phyloP scores from a whole-genome alignment of 2,888 invertebrate species.

The Tuberolachnus salignus region DNA sequence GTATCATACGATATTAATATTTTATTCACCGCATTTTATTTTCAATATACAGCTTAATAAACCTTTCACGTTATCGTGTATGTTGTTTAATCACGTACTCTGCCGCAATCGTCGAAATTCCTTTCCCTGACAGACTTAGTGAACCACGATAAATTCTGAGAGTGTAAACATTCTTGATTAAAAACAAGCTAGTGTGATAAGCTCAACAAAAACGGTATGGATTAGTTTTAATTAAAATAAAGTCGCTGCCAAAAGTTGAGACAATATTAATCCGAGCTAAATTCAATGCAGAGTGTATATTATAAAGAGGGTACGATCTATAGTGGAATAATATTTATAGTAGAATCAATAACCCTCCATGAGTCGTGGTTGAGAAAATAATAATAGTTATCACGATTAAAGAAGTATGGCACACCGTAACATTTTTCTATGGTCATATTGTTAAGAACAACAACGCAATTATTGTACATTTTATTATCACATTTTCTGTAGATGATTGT shows the following conservation, averaged over 20 bases:
- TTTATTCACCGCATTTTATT: not conserved
- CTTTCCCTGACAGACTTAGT: not conserved
- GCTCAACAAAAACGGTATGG: conserved; percentile 31
- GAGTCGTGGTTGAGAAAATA: too few relatives aligned
- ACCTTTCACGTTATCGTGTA: not conserved
- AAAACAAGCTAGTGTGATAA: conserved; percentile 40
- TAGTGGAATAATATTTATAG: not conserved
- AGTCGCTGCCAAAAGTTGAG: conserved; percentile 41
- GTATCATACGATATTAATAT: not conserved
- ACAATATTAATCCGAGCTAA: conserved; percentile 28
- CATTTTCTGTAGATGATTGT: too few relatives aligned
- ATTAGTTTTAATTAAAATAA: conserved; percentile 52
- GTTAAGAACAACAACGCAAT: too few relatives aligned
- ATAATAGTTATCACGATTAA: too few relatives aligned
- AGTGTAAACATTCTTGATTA: conserved; percentile 42
- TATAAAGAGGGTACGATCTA: not conserved
- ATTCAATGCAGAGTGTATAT: conserved; percentile 19
- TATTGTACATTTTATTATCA: too few relatives aligned
- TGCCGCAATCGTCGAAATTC: conserved; percentile 1
- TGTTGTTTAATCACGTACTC: conserved; percentile 32
- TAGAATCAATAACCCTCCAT: too few relatives aligned
- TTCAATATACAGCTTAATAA: not conserved
- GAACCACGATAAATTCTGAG: conserved; percentile 13
- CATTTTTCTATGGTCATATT: too few relatives aligned
- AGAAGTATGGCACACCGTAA: too few relatives aligned